A percentile compares a stretch with the other conserved stretches of the same genome.
These are phyloP conservation scores for Empidonax alnorum DNA, from an alignment of 2,113 vertebrate genomes.

Conservation along the genomic window DNA sequence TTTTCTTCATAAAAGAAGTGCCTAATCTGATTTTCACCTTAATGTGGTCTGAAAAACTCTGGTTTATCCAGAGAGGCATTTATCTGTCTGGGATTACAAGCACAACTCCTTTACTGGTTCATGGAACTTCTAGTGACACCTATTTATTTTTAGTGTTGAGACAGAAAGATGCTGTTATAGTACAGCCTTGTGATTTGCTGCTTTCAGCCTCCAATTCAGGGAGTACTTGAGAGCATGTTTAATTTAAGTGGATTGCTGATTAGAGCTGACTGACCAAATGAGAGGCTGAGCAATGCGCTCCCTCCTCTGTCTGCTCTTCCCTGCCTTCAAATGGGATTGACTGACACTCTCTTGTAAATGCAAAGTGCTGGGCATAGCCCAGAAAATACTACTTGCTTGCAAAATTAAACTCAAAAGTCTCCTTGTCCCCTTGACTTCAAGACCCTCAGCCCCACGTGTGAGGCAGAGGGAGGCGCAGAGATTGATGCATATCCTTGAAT, in stretches of 20 bases:
- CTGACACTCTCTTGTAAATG: neutral
- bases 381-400: neutral
- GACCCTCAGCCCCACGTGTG: accelerated
- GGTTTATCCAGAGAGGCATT: neutral
- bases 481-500: accelerated
- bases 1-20: neutral
- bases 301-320: neutral
- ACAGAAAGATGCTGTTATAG: neutral
- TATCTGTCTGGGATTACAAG: neutral
- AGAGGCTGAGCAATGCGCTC: neutral
- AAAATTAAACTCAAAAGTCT: neutral
- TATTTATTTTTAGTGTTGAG: neutral
- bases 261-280: neutral
- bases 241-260: neutral
- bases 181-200: neutral
- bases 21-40: neutral
- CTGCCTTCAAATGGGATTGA: neutral
- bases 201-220: neutral
- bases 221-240: neutral
- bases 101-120: neutral
- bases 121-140: neutral
- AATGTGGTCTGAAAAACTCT: neutral
- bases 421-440: neutral
- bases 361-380: neutral
- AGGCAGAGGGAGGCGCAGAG: neutral